Evolutionary conservation across 2,888 invertebrate genomes (phyloP).

Genomic region (Myopa tessellatipennis): DNA sequence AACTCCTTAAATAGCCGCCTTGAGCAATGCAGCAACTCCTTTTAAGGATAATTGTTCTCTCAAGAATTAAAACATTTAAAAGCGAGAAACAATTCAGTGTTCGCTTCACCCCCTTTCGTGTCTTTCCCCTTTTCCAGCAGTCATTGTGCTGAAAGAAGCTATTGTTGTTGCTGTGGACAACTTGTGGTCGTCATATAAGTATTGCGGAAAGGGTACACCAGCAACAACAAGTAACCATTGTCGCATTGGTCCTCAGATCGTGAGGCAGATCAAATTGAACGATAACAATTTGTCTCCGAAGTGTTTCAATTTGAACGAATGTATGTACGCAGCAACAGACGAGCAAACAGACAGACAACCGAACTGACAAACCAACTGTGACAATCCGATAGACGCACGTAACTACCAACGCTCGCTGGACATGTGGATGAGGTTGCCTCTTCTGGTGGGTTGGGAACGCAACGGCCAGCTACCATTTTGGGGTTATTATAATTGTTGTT

Average conservation of each 20-base stretch:
- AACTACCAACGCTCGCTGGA: background rate
- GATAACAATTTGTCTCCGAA: constrained; percentile 68
- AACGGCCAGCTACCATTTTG: constrained; percentile 10
- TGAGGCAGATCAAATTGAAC: constrained; percentile 67
- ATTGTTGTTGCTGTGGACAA: too few species aligned
- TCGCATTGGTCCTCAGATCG: constrained; percentile 52
- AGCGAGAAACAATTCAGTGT: constrained; percentile 22
- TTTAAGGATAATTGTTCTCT: constrained; percentile 55
- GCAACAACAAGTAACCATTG: constrained; percentile 19
- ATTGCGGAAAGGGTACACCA: background rate
- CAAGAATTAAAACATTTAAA: constrained; percentile 52
- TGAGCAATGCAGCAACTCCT: constrained; percentile 40
- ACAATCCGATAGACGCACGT: constrained; percentile 1
- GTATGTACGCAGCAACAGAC: constrained; percentile 3
- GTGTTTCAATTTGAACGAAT: constrained; percentile 66
- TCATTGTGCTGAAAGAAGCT: background rate
- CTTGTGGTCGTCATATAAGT: too few species aligned
- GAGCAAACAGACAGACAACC: background rate
- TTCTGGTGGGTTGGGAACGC: constrained; percentile 13
- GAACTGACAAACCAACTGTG: background rate
- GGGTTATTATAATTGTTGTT: background rate
- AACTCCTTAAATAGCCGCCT: constrained; percentile 30
- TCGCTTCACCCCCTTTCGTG: too few species aligned
- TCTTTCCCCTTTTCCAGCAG: too few species aligned
- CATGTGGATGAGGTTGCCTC: constrained; percentile 20